A percentile compares a stretch with the other conserved stretches of the same genome.
Conservation (phyloP, 2,888 invertebrate genomes). For the Ornithoptera priamus region DNA sequence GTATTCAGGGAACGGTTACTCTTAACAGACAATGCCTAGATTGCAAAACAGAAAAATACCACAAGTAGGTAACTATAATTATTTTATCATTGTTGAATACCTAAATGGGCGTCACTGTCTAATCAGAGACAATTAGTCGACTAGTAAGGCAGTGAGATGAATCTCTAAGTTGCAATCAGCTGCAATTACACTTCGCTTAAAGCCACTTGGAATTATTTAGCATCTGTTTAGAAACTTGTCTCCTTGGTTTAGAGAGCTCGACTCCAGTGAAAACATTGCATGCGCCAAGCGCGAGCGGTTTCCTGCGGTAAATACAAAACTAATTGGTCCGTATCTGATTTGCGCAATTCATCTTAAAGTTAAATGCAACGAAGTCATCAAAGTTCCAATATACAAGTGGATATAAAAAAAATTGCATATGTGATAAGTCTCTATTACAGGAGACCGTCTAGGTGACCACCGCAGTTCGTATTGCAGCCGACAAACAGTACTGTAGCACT, state of each 20-base stretch:
- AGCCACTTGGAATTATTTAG: conserved; percentile 35
- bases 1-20: too few species aligned
- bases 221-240: conserved; percentile 35
- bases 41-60: neutral
- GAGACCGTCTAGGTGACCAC: too few species aligned
- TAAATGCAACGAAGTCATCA: too few species aligned
- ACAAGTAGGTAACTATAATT: neutral
- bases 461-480: too few species aligned
- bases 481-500: too few species aligned
- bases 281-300: conserved; percentile 13
- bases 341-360: neutral
- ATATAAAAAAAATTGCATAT: too few species aligned
- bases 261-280: conserved; percentile 21
- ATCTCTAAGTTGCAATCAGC: conserved; percentile 13
- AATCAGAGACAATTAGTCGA: neutral
- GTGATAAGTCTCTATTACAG: too few species aligned
- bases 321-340: conserved; percentile 4
- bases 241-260: conserved; percentile 28
- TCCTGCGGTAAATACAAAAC: conserved; percentile 18
- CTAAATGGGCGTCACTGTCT: neutral
- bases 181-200: conserved; percentile 31
- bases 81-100: neutral
- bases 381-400: too few species aligned
- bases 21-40: too few species aligned
- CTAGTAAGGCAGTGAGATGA: neutral